These are phyloP conservation scores for Brachyopa scutellaris DNA, from an alignment of 2,888 invertebrate species.

Conservation along the genomic window DNA sequence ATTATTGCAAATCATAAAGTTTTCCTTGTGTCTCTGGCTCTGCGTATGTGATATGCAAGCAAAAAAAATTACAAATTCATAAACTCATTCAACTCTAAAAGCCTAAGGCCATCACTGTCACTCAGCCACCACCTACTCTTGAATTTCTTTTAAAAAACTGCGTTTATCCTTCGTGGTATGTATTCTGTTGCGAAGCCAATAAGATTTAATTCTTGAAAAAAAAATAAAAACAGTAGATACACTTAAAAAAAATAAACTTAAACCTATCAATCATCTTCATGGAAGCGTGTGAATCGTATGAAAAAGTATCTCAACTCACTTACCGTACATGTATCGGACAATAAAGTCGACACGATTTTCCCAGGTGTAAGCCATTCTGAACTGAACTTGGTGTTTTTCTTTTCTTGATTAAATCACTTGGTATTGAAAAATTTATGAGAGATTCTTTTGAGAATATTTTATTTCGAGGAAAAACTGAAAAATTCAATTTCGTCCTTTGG, in stretches of 20 bases:
- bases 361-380: conserved; percentile 90
- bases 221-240: not conserved
- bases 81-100: conserved; percentile 46
- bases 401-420: conserved; percentile 28
- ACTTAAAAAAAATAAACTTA: not conserved
- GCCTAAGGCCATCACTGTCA: conserved; percentile 24
- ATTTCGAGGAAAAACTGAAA: conserved; percentile 6
- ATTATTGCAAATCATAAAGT: conserved; percentile 43
- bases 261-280: no score
- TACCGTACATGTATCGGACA: conserved; percentile 91
- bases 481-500: conserved; percentile 45
- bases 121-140: conserved; percentile 4
- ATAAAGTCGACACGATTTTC: conserved; percentile 92
- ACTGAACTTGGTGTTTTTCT: conserved; percentile 60
- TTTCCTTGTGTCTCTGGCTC: not conserved
- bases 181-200: no score
- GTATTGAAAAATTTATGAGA: conserved; percentile 25
- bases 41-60: conserved; percentile 19
- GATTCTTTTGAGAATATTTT: conserved; percentile 26
- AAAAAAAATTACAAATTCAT: conserved; percentile 50
- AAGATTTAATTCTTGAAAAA: no score
- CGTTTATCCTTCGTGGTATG: conserved; percentile 15
- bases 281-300: no score
- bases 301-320: conserved; percentile 77
- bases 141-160: not conserved